A percentile compares a stretch with the other conserved stretches of the same genome.
phyloP scores from a whole-genome alignment of 2,888 invertebrate species.

The Netelia virgata region DNA sequence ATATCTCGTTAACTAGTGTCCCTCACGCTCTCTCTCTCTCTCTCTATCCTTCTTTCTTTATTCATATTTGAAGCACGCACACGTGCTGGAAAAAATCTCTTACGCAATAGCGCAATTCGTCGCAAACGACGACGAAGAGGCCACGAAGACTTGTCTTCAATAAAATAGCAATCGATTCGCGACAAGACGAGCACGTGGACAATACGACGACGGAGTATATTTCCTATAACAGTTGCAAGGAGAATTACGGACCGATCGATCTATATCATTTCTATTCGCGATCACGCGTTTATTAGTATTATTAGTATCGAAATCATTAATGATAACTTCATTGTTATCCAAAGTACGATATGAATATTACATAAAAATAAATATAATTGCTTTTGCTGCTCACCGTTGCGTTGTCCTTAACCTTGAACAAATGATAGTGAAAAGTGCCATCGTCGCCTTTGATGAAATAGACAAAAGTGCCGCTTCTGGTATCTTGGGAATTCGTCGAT shows the following conservation, averaged over 20 bases:
- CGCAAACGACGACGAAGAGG: slow-evolving; percentile 39
- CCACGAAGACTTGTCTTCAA: slow-evolving; percentile 42
- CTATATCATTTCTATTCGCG: slow-evolving; percentile 30
- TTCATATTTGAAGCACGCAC: neutral
- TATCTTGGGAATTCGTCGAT: slow-evolving; percentile 86
- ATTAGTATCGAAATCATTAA: neutral
- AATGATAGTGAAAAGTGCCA: slow-evolving; percentile 90
- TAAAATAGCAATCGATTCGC: slow-evolving; percentile 62
- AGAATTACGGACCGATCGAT: slow-evolving; percentile 46
- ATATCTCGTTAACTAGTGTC: slow-evolving; percentile 31
- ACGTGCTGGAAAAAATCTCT: slow-evolving; percentile 8
- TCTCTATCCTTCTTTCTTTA: neutral
- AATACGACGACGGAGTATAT: slow-evolving; percentile 47
- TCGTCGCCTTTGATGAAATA: slow-evolving; percentile 91
- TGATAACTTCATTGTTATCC: neutral
- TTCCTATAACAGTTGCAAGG: slow-evolving; percentile 25
- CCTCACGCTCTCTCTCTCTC: neutral
- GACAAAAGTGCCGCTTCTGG: slow-evolving; percentile 88
- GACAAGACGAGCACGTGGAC: slow-evolving; percentile 54
- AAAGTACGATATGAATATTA: neutral
- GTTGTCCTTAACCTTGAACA: slow-evolving; percentile 89
- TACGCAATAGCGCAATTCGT: slow-evolving; percentile 31
- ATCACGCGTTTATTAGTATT: slow-evolving; percentile 8
- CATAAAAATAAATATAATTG: neutral
- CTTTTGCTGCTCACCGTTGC: slow-evolving; percentile 88